Evolutionary conservation across 1,140 invertebrate genomes (phyloP), one percentile per base, ranked within the genome.

Genomic region (Aethina tumida): DNA sequence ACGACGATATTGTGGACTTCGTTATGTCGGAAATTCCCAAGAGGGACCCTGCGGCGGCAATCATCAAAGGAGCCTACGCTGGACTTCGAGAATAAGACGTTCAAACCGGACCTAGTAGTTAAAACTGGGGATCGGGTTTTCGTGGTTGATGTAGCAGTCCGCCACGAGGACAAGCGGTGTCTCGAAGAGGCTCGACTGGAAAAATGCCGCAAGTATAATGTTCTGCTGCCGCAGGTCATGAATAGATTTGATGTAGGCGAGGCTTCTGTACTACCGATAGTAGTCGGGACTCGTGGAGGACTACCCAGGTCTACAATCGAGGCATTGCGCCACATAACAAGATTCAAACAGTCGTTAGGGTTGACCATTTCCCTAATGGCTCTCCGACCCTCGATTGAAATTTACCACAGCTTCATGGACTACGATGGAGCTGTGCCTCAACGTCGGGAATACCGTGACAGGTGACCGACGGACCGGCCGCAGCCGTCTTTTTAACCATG

Each of bases 101-200:
- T 50, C 24, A 41, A 45, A 41, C 45, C 49, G n/a, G 49, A 50
- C 39, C 47, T 49, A 35, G 48, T 50, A 25, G 24, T 50, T 30
- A 20, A 47, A 30, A 35, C 16, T 39, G 43, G 30, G 43, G 34
- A 31, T 25, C 26, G 36, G 45, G 34, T 45, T 12, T 30, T 45
- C 18, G 54, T 58, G 29, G 43, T 53, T 27, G 59, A 60, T 25
- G 47, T 62, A 0, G 55, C 56, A n/a, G 49, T 61, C 42, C 47
- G 54, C 36, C 58, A 53, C 38, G 55, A 62, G 31, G 50, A 59
- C 14, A 32, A 29, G 7, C 28, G 48, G 5, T 37, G 37, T 29
- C 47, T 54, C 20, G 40, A 27, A 26, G 30, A 32, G 37, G 47
- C 43, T 38, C 35, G 41, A 4, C 17, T 8, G 12, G 24, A 35